Base-by-base conservation (phyloP, 2,113 vertebrate species). In the Cnemophilus loriae region DNA sequence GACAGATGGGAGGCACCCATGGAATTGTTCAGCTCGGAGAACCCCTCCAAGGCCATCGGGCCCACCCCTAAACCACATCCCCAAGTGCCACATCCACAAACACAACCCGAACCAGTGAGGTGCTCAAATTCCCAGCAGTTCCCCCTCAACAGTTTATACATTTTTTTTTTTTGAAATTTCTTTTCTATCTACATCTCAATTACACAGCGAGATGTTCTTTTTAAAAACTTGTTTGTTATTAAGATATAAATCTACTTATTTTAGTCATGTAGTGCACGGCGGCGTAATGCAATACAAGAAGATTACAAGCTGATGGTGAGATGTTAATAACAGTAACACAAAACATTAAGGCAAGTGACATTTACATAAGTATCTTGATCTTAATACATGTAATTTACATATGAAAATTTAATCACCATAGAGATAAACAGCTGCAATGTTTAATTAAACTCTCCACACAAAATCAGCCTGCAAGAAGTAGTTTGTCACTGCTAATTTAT, bases 331-430 rank as follows among this genome's bases (percentile, higher is more conserved):
- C 96, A 97, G 97, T 97, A 98, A 97, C 98, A 97, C 96, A 98
- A 98, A 98, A 98, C 98, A 98, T 98, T 98, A 98, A 98, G 97
- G 98, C 98, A 98, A 98, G 97, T 98, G 98, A 98, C 98, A 98
- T 98, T 98, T 98, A 98, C 98, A 98, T 98, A 98, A 98, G 98
- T 98, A 98, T 98, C 97, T 98, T 98, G 97, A 98, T 98, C 98
- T 98, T 98, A 98, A 98, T 98, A 98, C 97, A 98, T 98, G 98
- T 98, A 98, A 98, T 98, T 98, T 98, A 98, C 98, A 98, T 98
- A 98, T 98, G 98, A 98, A 98, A 98, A 98, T 98, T 98, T 98
- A 98, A 98, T 98, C 97, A 98, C 97, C 97, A 98, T 98, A 98
- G 97, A 98, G 98, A 98, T 98, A 98, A 98, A 98, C 98, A 98